Conservation (phyloP, 2,113 vertebrate genomes). For the Gymnobelideus leadbeateri region DNA sequence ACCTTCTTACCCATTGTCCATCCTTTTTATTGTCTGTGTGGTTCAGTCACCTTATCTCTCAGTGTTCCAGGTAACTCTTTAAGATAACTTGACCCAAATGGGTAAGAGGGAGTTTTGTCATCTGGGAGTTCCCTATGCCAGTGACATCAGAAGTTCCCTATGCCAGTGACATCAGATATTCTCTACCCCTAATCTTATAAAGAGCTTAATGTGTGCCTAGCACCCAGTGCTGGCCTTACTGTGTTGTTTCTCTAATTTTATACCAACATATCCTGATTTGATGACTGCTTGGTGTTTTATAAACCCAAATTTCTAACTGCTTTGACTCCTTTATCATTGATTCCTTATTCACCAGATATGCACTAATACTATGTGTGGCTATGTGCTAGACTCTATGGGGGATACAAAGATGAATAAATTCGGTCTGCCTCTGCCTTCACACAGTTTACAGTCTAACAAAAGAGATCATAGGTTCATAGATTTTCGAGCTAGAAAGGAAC, state of each 20-base stretch:
- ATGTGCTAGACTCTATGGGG: not conserved
- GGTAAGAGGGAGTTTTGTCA: not conserved
- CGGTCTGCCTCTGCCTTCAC: not conserved
- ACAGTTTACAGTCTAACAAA: not conserved
- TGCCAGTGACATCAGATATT: not conserved
- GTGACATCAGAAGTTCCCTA: too few species aligned
- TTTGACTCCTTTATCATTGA: not conserved
- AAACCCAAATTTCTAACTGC: not conserved
- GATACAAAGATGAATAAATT: not conserved
- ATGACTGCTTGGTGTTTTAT: not conserved
- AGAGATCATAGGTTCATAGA: not conserved
- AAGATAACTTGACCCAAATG: not conserved
- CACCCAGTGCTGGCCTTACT: not conserved
- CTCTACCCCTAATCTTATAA: not conserved
- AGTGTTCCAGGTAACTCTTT: not conserved
- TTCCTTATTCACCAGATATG: not conserved
- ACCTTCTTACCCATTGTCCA: not conserved
- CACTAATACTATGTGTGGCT: not conserved
- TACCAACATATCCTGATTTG: not conserved
- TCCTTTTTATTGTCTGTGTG: not conserved
- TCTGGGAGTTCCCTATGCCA: not conserved
- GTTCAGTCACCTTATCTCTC: not conserved
- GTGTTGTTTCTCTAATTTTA: not conserved
- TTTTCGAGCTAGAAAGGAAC: not conserved
- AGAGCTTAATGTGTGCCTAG: not conserved